phyloP scores from a whole-genome alignment of 2,113 vertebrate species.

The Thermophis baileyi region DNA sequence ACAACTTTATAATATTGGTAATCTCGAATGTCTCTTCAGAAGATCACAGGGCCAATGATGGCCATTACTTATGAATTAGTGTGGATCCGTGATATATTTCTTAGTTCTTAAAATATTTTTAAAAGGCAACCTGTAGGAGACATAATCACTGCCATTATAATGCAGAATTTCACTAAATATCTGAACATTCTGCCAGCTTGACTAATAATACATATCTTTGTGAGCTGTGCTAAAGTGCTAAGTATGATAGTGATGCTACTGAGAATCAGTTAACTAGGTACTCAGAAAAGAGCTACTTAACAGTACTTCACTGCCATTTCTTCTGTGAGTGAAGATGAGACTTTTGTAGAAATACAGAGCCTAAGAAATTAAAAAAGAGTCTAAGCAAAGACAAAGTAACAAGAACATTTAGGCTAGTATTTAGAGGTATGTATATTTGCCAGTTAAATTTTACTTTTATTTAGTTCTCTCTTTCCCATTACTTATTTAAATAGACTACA shows the following conservation, averaged over 20 bases:
- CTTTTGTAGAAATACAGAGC: neutral
- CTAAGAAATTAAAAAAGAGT: neutral
- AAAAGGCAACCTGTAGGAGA: neutral
- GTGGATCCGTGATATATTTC: neutral
- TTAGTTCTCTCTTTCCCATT: neutral
- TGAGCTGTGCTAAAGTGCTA: neutral
- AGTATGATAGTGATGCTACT: neutral
- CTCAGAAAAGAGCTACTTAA: neutral
- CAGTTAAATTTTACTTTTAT: neutral
- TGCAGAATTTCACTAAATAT: neutral
- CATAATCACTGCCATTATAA: neutral
- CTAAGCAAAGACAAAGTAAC: neutral
- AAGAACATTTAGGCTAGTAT: neutral
- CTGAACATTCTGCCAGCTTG: conserved; percentile 10
- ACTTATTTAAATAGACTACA: neutral
- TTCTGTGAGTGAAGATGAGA: neutral
- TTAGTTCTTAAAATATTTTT: neutral
- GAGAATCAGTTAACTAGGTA: conserved; percentile 15
- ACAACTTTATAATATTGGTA: neutral
- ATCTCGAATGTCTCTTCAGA: neutral
- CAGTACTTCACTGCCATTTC: neutral
- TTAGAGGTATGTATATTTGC: neutral
- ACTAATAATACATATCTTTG: neutral
- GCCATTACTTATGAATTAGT: neutral
- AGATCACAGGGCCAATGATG: neutral